Percentiles rank a stretch among this genome's conserved stretches.
Conservation (phyloP, 2,113 vertebrate genomes). For the Narcine bancroftii region DNA sequence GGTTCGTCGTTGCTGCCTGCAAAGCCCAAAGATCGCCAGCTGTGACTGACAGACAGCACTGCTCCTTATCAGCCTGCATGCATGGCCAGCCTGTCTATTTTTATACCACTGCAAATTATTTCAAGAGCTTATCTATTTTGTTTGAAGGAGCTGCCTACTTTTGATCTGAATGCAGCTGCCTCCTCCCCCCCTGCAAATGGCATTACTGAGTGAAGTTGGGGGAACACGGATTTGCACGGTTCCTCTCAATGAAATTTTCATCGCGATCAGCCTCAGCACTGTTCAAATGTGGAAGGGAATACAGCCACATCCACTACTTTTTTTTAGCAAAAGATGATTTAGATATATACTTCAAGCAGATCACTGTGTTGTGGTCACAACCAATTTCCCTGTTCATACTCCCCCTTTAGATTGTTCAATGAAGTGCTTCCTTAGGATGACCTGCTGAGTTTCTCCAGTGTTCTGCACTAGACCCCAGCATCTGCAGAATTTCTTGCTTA, state of each 20-base stretch:
- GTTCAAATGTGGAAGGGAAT: background rate
- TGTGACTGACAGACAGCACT: constrained; percentile 42
- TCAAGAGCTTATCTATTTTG: background rate
- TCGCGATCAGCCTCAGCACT: background rate
- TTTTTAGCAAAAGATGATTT: background rate
- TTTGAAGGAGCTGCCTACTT: constrained; percentile 3
- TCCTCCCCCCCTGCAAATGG: background rate
- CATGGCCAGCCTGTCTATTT: background rate
- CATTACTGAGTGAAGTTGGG: background rate
- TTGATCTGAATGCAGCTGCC: background rate
- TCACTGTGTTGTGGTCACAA: background rate
- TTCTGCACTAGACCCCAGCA: no score
- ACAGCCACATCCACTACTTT: background rate
- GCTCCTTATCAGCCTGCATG: constrained; percentile 7
- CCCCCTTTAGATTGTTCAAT: no score
- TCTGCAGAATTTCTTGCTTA: no score
- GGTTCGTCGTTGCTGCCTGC: background rate
- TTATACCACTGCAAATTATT: constrained; percentile 4
- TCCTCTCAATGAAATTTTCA: background rate
- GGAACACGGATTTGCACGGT: background rate
- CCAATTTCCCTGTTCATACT: background rate
- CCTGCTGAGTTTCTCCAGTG: no score
- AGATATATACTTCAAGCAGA: background rate
- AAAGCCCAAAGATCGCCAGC: constrained; percentile 39
- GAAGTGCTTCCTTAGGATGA: no score